These are phyloP conservation scores for Neuroscelio doddi DNA, from an alignment of 2,888 invertebrate genomes.

Conservation along the genomic window DNA sequence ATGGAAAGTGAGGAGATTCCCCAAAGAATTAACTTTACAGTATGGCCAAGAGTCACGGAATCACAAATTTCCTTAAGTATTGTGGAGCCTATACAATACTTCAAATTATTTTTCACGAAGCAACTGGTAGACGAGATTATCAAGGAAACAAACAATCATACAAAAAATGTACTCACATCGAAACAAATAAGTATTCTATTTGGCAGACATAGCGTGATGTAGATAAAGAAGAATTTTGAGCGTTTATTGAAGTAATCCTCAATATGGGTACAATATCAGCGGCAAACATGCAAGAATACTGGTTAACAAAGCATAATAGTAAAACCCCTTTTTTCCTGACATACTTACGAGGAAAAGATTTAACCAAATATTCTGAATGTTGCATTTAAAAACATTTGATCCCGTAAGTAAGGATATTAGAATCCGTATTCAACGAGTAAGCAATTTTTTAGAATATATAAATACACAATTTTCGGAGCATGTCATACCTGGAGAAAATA, in stretches of 20 bases:
- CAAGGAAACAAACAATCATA: conserved; percentile 15
- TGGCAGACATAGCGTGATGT: conserved; percentile 17
- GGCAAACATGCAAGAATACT: conserved; percentile 39
- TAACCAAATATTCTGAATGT: conserved; percentile 41
- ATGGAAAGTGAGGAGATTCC: too few species aligned
- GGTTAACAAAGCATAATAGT: conserved; percentile 9
- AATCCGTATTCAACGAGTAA: conserved; percentile 17
- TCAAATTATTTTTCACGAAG: too few species aligned
- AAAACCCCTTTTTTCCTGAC: conserved; percentile 15
- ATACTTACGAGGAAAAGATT: conserved; percentile 31
- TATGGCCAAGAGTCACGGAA: too few species aligned
- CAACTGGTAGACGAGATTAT: too few species aligned
- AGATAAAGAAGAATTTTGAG: conserved; percentile 34
- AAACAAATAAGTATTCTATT: conserved; percentile 7
- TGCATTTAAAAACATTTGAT: conserved; percentile 28
- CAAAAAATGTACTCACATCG: conserved; percentile 3
- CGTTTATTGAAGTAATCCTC: conserved; percentile 45
- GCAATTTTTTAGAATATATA: conserved; percentile 24
- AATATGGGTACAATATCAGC: conserved; percentile 44
- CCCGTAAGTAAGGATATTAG: neutral
- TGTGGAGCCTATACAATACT: too few species aligned
- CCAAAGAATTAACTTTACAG: too few species aligned
- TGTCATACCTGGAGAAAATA: too few species aligned
- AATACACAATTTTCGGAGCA: conserved; percentile 29
- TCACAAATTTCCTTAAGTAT: too few species aligned